phyloP scores from a whole-genome alignment of 2,888 invertebrate genomes.

The Diaprepes abbreviatus region DNA sequence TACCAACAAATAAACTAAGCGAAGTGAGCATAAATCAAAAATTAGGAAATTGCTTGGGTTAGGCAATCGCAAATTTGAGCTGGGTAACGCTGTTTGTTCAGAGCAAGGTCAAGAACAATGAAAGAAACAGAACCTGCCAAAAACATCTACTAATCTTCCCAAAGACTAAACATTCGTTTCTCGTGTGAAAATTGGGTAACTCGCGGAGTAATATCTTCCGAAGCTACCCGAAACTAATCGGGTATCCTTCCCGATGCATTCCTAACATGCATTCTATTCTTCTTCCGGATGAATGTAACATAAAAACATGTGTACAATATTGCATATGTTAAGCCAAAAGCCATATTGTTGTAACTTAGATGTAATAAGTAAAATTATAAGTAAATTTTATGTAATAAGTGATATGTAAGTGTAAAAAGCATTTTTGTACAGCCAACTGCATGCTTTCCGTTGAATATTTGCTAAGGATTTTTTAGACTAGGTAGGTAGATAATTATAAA shows the following conservation, averaged over 20 bases:
- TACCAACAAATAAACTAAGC: too few species aligned
- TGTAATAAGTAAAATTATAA: slow-evolving; percentile 39
- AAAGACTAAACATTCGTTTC: too few species aligned
- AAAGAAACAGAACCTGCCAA: neutral
- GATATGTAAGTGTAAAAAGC: slow-evolving; percentile 61
- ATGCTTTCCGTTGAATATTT: slow-evolving; percentile 50
- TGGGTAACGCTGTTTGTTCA: too few species aligned
- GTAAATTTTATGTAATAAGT: slow-evolving; percentile 30
- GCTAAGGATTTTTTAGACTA: slow-evolving; percentile 45
- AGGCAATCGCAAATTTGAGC: too few species aligned
- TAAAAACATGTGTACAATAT: slow-evolving; percentile 3
- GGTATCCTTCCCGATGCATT: slow-evolving; percentile 42
- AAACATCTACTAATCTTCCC: neutral
- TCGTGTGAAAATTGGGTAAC: slow-evolving; percentile 7
- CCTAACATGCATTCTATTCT: slow-evolving; percentile 41
- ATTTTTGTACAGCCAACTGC: slow-evolving; percentile 49
- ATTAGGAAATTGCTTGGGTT: slow-evolving; percentile 1
- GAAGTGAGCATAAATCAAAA: slow-evolving; percentile 14
- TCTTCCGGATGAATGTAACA: slow-evolving; percentile 35
- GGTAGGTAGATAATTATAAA: slow-evolving; percentile 38
- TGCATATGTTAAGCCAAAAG: slow-evolving; percentile 30
- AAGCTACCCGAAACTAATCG: neutral
- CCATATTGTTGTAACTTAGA: slow-evolving; percentile 42
- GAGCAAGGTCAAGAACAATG: too few species aligned
- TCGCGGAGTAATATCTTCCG: neutral